Percentiles rank a stretch among this genome's conserved stretches.
These are phyloP conservation scores for Sciurus niger DNA, from an alignment of 2,113 vertebrate species.

Conservation along the genomic window DNA sequence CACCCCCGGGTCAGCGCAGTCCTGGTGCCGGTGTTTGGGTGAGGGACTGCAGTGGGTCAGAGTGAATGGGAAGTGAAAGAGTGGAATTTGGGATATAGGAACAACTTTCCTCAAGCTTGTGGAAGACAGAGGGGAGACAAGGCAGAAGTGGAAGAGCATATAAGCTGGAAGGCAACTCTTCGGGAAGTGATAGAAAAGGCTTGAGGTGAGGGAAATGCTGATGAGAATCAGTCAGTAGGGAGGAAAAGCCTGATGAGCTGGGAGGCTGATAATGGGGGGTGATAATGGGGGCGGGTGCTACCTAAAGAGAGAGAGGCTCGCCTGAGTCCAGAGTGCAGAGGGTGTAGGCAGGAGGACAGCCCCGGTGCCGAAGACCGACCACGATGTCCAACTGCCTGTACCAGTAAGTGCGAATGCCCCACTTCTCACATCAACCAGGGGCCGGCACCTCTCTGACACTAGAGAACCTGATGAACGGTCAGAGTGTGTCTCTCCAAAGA, in stretches of 20 bases:
- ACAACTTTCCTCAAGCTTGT: neutral
- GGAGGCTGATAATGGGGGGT: neutral
- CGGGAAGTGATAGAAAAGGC: neutral
- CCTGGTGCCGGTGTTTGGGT: neutral
- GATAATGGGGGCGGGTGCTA: neutral
- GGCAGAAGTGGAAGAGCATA: neutral
- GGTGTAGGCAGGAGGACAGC: neutral
- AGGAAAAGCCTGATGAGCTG: neutral
- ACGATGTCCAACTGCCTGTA: neutral
- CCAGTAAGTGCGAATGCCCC: neutral
- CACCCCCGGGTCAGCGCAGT: neutral
- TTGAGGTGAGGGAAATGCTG: conserved; percentile 5
- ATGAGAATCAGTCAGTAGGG: neutral
- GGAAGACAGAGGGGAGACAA: neutral
- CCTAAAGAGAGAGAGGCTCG: neutral
- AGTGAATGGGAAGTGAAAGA: neutral
- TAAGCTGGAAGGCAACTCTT: neutral
- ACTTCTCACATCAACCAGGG: neutral
- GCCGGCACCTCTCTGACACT: neutral
- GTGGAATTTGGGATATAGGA: neutral
- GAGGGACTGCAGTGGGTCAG: neutral
- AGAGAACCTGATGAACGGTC: neutral
- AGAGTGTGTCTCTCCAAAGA: neutral
- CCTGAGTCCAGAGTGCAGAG: neutral
- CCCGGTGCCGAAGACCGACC: neutral